phyloP scores from a whole-genome alignment of 1,140 invertebrate genomes.

The Hyles euphorbiae region DNA sequence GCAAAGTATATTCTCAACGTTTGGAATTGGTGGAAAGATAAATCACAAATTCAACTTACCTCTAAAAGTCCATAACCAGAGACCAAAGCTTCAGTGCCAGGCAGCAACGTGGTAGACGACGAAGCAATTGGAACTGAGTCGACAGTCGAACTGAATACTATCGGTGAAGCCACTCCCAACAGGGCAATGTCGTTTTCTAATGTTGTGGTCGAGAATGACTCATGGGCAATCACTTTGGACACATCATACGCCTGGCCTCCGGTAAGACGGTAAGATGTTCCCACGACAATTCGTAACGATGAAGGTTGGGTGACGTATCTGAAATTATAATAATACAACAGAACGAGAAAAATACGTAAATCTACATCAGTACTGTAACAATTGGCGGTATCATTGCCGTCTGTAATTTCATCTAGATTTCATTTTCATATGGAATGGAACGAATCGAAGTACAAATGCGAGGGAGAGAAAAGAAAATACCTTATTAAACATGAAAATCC shows the following conservation, averaged over 20 bases:
- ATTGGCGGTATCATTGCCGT: too few species aligned
- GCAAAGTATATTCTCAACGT: too few species aligned
- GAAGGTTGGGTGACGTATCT: slow-evolving; percentile 37
- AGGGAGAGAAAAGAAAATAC: background rate
- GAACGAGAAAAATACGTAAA: background rate
- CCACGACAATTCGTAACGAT: slow-evolving; percentile 42
- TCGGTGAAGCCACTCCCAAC: slow-evolving; percentile 30
- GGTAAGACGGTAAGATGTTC: slow-evolving; percentile 37
- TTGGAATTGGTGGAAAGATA: background rate
- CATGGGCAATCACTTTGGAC: slow-evolving; percentile 36
- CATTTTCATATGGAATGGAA: too few species aligned
- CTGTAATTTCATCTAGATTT: too few species aligned
- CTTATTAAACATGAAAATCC: background rate
- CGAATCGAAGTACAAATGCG: background rate
- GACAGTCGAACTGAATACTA: slow-evolving; percentile 39
- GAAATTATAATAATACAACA: slow-evolving; percentile 15
- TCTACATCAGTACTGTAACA: too few species aligned
- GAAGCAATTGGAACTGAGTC: slow-evolving; percentile 34
- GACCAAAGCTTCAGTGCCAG: slow-evolving; percentile 46
- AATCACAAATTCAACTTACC: slow-evolving; percentile 35
- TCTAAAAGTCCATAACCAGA: slow-evolving; percentile 59
- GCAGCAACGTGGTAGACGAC: slow-evolving; percentile 25
- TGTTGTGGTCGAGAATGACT: slow-evolving; percentile 35
- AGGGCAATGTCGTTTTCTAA: slow-evolving; percentile 57
- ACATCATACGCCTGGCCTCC: slow-evolving; percentile 50